Base-by-base conservation (phyloP, 2,113 vertebrate genomes). In the Tragulus kanchil region DNA sequence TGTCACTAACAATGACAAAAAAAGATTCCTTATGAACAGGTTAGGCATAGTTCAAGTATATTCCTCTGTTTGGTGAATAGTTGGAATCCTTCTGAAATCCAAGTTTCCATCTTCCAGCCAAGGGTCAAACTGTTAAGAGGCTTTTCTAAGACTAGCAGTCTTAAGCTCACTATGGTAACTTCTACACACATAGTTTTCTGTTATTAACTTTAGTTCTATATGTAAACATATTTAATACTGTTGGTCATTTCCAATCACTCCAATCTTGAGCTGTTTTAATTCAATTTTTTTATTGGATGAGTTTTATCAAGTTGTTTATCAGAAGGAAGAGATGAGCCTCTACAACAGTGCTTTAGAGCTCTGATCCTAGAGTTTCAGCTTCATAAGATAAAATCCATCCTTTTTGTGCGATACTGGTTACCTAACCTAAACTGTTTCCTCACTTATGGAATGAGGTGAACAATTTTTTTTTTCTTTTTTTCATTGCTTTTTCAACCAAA, bases 221-320 rank as follows among this genome's bases (percentile, higher is more conserved):
- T 77, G 62, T 62, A 64, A 85, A 77, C 16, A 85, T 54, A 64
- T 42, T 28, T 54, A 64, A 54, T 45, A 31, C 81, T 64, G 45
- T 9, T 21, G 14, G 69, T 75, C 82, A 85, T 56, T 85, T 56
- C 48, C 54, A 54, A 77, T 45, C 58, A 54, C 58, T 77, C 69
- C 6, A 56, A 64, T 42, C 91, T 93, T 64, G 21, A 77, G n/a
- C 48, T 77, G 8, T 77, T 94, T 94, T 85, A 85, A 90, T 50
- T 21, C 15, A 56, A 9, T 36, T 36, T 23, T 23, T 85, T 64
- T 85, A 64, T 23, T 77, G 50, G 61, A 90, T 77, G 25, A 11
- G 50, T 65, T 36, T 90, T 77, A 59, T 85, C 67, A 36, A 75
- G 23, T 42, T 26, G 4, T 85, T 85, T 84, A 58, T 65, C 58